These are phyloP conservation scores for Bombus pyrosoma DNA, from an alignment of 1,140 invertebrate genomes.

Conservation along the genomic window DNA sequence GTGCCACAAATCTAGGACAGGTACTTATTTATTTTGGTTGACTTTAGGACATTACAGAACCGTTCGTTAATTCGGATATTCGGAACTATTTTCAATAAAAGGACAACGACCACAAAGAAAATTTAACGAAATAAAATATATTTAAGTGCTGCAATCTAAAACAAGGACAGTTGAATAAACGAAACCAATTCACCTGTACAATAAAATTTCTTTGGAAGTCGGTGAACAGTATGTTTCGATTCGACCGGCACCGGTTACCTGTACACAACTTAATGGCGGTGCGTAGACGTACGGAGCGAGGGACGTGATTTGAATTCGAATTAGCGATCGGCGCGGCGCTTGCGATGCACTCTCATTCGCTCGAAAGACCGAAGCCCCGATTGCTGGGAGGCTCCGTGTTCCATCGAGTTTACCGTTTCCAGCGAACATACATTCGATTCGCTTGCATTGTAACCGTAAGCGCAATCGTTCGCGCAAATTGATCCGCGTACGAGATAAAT, in stretches of 20 bases:
- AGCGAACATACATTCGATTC: background rate
- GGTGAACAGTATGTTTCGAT: background rate
- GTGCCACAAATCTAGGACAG: no score
- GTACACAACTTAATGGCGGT: conserved; percentile 30
- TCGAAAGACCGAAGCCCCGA: conserved; percentile 35
- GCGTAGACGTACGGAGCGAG: conserved; percentile 27
- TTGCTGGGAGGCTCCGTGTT: conserved; percentile 1
- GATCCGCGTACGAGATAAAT: conserved; percentile 48
- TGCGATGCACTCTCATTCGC: conserved; percentile 40
- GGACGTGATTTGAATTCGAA: conserved; percentile 60
- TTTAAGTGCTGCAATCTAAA: rapidly evolving
- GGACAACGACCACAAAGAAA: no score
- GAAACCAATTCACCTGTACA: background rate
- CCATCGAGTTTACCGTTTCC: conserved; percentile 33
- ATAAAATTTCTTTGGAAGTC: conserved; percentile 1
- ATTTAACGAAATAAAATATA: background rate
- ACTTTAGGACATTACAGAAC: no score
- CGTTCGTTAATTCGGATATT: no score
- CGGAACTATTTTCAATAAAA: no score
- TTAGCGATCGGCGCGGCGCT: conserved; percentile 41
- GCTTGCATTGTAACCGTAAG: conserved; percentile 29
- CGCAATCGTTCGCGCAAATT: conserved; percentile 45
- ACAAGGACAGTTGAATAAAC: background rate
- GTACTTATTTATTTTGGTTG: no score
- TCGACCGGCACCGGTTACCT: background rate